Percentiles rank a stretch among this genome's conserved stretches.
Evolutionary conservation across 2,797 vertebrate genomes (phyloP).

Genomic region (Nannoperca australis): DNA sequence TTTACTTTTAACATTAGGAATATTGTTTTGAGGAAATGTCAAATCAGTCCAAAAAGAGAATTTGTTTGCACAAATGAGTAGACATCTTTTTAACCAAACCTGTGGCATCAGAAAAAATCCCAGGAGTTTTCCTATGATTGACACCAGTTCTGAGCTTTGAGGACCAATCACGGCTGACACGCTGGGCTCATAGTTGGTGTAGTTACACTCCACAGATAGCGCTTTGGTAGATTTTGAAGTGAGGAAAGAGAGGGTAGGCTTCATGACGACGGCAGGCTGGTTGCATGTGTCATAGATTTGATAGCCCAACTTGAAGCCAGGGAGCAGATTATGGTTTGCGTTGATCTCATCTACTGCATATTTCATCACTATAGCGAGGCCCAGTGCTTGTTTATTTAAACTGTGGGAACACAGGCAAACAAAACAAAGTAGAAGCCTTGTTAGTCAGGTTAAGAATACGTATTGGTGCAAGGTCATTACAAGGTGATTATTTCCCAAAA

Average conservation of each 20-base stretch:
- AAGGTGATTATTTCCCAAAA: not conserved
- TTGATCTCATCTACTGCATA: conserved; percentile 87
- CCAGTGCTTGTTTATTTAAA: conserved; percentile 73
- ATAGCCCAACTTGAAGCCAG: conserved; percentile 82
- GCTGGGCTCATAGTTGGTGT: conserved; percentile 86
- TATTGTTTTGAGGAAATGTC: not conserved
- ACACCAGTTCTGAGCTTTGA: conserved; percentile 82
- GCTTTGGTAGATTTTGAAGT: conserved; percentile 54
- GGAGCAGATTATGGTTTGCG: conserved; percentile 72
- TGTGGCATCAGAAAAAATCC: conserved; percentile 92
- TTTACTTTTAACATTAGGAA: conserved; percentile 4
- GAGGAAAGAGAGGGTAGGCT: conserved; percentile 81
- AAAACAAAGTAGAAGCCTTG: not conserved
- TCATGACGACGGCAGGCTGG: conserved; percentile 77
- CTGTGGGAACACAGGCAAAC: conserved; percentile 58
- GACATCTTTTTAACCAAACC: conserved; percentile 76
- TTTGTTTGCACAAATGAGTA: not conserved
- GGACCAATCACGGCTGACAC: conserved; percentile 90
- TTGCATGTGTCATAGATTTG: conserved; percentile 82
- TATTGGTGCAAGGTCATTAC: conserved; percentile 7
- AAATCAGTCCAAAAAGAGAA: not conserved
- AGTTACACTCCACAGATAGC: conserved; percentile 84
- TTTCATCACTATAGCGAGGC: conserved; percentile 85
- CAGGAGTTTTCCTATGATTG: conserved; percentile 87
- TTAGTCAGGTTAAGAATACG: conserved; percentile 15